phyloP scores from a whole-genome alignment of 2,113 vertebrate genomes.

The Columbina picui region DNA sequence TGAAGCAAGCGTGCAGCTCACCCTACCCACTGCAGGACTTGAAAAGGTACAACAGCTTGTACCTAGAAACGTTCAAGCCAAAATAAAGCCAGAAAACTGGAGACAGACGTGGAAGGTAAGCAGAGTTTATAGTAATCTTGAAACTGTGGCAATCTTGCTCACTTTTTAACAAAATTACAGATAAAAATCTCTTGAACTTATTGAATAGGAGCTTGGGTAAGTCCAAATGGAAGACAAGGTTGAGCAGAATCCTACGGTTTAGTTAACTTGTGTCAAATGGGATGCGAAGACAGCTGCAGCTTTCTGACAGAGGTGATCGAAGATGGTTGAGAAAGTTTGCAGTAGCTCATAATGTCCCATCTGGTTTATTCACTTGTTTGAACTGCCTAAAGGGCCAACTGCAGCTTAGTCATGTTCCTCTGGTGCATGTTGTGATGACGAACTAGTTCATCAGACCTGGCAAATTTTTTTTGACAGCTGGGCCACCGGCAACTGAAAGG shows the following conservation, averaged over 20 bases:
- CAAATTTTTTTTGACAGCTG: conserved; percentile 99
- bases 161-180: conserved; percentile 17
- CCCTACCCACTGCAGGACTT: conserved; percentile 39
- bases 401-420: conserved; percentile 96
- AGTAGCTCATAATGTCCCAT: conserved; percentile 61
- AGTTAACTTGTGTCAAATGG: conserved; percentile 58
- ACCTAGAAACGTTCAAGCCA: conserved; percentile 45
- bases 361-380: conserved; percentile 43
- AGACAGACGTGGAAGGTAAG: not conserved
- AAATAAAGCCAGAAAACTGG: not conserved
- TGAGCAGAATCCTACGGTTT: conserved; percentile 49
- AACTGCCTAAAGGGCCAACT: conserved; percentile 87
- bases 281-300: conserved; percentile 32
- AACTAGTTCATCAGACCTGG: conserved; percentile 96
- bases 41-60: conserved; percentile 39
- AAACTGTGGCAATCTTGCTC: not conserved
- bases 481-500: conserved; percentile 98
- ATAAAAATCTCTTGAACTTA: not conserved
- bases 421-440: conserved; percentile 99
- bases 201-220: not conserved
- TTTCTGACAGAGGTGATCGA: conserved; percentile 57
- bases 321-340: conserved; percentile 51
- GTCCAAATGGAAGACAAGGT: conserved; percentile 29
- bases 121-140: not conserved
- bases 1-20: conserved; percentile 7